Evolutionary conservation across 2,113 vertebrate species (phyloP).

Genomic region (Microtus richardsoni): DNA sequence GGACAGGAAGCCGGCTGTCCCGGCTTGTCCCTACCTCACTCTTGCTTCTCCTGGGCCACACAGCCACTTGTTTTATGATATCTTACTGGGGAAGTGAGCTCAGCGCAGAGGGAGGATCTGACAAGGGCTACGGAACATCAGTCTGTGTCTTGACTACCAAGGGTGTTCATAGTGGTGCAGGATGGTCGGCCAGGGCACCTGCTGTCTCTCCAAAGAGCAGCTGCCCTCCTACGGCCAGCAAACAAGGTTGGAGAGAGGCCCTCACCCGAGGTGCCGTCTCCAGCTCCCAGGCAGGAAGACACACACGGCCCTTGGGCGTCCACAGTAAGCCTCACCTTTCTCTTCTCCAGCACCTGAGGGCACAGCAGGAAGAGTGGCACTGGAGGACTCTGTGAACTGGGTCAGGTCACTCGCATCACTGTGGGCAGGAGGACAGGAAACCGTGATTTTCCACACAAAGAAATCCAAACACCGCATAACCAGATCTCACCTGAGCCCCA

Average conservation of each 20-base stretch:
- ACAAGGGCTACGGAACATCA: accelerated
- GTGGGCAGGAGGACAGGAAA: conserved; percentile 62
- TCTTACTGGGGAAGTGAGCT: neutral
- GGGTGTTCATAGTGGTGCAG: accelerated
- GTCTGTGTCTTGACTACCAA: accelerated
- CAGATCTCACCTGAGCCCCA: too few species aligned
- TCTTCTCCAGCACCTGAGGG: conserved; percentile 90
- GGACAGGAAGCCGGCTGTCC: neutral
- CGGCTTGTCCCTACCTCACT: neutral
- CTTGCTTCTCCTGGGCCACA: neutral
- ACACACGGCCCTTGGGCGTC: accelerated
- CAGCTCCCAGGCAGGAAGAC: neutral
- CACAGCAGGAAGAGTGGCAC: conserved; percentile 90
- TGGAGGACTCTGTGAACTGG: conserved; percentile 84
- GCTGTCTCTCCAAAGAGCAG: neutral
- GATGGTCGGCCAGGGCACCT: neutral
- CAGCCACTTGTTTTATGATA: too few species aligned
- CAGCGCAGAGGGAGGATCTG: accelerated
- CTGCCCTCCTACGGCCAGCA: neutral
- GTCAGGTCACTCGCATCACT: conserved; percentile 83
- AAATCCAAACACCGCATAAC: neutral
- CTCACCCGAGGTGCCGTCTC: neutral
- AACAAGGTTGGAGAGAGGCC: too few species aligned
- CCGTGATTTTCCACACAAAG: neutral
- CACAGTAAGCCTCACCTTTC: conserved; percentile 86